Base-by-base conservation (phyloP, 2,797 vertebrate genomes). In the Menidia menidia region DNA sequence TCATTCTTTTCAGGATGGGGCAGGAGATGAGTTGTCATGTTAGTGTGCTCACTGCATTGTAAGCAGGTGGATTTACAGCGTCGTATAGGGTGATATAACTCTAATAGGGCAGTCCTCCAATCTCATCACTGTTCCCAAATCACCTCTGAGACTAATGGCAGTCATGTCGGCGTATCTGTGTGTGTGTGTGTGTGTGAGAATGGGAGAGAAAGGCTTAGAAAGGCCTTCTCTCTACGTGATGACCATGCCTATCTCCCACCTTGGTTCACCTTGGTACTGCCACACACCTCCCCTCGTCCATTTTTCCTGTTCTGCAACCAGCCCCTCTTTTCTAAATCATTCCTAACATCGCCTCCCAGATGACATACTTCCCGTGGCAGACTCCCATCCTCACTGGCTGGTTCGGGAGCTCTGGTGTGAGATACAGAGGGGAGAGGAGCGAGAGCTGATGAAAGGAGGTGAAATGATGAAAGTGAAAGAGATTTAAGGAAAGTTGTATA, bases 221-320 rank as follows among this genome's bases (percentile, higher is more conserved):
- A 88, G 87, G 65, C 87, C 85, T 88, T 59, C 45, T 61, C 70
- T 1, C 71, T 92, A 94, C 92, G 92, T 94, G 94, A 94, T 73
- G 57, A 65, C 81, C 89, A 94, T 95, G 87, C 63, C 92, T 93
- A 94, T 92, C 82, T 84, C 50, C 84, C 92, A 92, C 93, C 93
- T 94, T 94, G 90, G 65, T 80, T 94, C 92, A 93, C 93, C 93
- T 94, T 94, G 89, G 68, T 82, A 67, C 87, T 80, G 87, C 90
- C 86, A 87, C 83, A 83, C 80, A 68, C 71, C 45, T 59, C 66
- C 56, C 73, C 64, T 70, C 64, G 48, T 65, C 71, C 63, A 39
- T 66, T 60, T 62, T 56, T 73, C 48, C 59, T 78, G 53, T 58
- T 47, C 43, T 62, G 48, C 77, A 59, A 33, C 70, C 68, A 73